Base-by-base conservation (phyloP, 2,888 invertebrate genomes). In the Caenorhabditis macrosperma region DNA sequence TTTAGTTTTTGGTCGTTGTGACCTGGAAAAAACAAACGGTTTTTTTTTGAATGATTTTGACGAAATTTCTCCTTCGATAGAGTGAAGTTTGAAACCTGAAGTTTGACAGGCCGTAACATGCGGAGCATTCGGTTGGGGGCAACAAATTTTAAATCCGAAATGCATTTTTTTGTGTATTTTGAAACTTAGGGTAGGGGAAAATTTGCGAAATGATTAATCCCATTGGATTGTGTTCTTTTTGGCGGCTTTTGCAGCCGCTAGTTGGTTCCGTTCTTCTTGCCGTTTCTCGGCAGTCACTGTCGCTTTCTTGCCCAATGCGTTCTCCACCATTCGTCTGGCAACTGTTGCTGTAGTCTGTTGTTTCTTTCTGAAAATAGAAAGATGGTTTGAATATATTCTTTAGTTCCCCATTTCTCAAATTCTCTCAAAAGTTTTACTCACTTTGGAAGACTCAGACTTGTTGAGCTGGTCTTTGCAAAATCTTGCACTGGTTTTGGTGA, bases 311-410 rank as follows among this genome's bases (percentile, higher is more conserved):
- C 83, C 83, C 12, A 85, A 68, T 6, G 81, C 79, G n/a, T 77
- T 78, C 26, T 85, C 85, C 2, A 85, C 82, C 64, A 83, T 77
- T 6, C 85, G 75, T 15, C 85, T 67, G 5, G 85, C 85, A 12
- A 82, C 82, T 10, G 77, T 78, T 0, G 79, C 79, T 52, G 78
- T 78, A 7, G 83, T 83, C 46, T 64, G 69, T n/a, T 75, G 77
- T 22, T 67, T 67, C 28, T 69, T 69, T 38, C 72, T 72, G 63
- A 26, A 64, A 72, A 41, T 9, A 6, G 20, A 38, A 38, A 12
- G 33, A 33, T n/a, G n/a, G n/a, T n/a, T 33, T 33, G n/a, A 15
- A 44, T 9, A 6, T 12, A 15, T 44, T 44, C 15, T 44, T 44
- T 44, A n/a, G n/a, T 44, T 10, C 15, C 28, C 7, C 5, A n/a